A percentile compares a stretch with the other conserved stretches of the same genome.
These are phyloP conservation scores for Physella acuta DNA, from an alignment of 1,140 invertebrate species.

Conservation along the genomic window DNA sequence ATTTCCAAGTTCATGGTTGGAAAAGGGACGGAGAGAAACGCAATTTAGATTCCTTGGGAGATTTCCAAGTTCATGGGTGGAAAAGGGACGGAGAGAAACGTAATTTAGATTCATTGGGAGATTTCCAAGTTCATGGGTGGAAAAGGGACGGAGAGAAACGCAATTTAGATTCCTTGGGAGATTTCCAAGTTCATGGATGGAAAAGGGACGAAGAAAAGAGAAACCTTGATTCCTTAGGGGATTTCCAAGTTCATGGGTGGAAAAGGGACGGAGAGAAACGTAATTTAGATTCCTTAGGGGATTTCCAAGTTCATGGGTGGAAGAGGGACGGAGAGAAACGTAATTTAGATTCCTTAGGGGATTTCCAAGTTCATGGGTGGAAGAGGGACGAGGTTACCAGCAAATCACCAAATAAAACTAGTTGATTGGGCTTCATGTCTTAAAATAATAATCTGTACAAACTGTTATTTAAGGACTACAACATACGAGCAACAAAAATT, in stretches of 20 bases:
- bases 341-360: constrained; percentile 1
- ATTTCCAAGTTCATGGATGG: not conserved
- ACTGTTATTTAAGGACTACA: too few relatives aligned
- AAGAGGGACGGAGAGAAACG: constrained; percentile 4
- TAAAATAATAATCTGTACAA: too few relatives aligned
- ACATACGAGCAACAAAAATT: too few relatives aligned
- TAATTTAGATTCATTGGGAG: constrained; percentile 4
- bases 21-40: constrained; percentile 7
- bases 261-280: constrained; percentile 5
- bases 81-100: not conserved
- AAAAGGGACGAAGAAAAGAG: constrained; percentile 6
- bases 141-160: constrained; percentile 1
- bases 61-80: not conserved
- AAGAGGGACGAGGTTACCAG: constrained; percentile 7
- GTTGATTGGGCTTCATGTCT: too few relatives aligned
- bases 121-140: constrained; percentile 7
- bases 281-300: constrained; percentile 4
- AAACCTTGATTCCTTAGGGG: constrained; percentile 4
- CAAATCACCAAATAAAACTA: too few relatives aligned
- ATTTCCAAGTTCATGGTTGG: constrained; percentile 3
- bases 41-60: not conserved
- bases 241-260: constrained; percentile 4
- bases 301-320: constrained; percentile 7
- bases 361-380: constrained; percentile 4
- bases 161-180: not conserved